These are phyloP conservation scores for Gymnodraco acuticeps DNA, from an alignment of 2,797 vertebrate genomes.

Conservation along the genomic window DNA sequence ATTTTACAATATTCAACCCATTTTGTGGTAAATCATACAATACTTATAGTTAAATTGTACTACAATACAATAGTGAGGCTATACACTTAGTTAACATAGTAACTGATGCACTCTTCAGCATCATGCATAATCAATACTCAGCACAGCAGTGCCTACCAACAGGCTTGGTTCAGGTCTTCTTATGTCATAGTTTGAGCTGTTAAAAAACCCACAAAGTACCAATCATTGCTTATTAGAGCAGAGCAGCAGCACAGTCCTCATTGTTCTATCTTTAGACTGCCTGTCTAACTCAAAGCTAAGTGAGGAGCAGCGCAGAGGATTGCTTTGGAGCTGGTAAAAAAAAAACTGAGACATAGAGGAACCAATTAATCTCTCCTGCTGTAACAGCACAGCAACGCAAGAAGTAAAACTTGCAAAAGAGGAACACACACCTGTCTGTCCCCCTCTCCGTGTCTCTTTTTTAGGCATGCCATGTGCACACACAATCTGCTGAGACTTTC, in stretches of 20 bases:
- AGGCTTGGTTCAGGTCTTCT: constrained; percentile 18
- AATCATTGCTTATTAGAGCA: constrained; percentile 63
- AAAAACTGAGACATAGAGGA: constrained; percentile 21
- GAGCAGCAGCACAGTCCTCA: constrained; percentile 38
- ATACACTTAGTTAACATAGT: background rate
- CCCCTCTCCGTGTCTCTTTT: constrained; percentile 28
- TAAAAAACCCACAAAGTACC: constrained; percentile 44
- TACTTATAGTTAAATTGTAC: background rate
- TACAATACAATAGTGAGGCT: background rate
- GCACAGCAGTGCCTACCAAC: constrained; percentile 14
- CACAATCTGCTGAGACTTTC: constrained; percentile 27
- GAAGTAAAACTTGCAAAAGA: constrained; percentile 32
- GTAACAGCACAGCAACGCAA: constrained; percentile 27
- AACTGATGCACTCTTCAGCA: background rate
- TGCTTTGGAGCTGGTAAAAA: constrained; percentile 53
- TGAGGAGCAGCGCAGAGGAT: constrained; percentile 36
- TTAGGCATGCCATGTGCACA: constrained; percentile 17
- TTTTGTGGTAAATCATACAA: background rate
- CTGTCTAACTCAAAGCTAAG: constrained; percentile 67
- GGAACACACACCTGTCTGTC: constrained; percentile 55
- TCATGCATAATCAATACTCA: constrained; percentile 14
- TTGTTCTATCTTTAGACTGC: constrained; percentile 74
- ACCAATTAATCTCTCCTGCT: constrained; percentile 53
- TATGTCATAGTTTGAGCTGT: constrained; percentile 47
- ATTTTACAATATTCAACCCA: too few relatives aligned